These are phyloP conservation scores for Cairina moschata DNA, from an alignment of 2,113 vertebrate genomes.

Conservation along the genomic window DNA sequence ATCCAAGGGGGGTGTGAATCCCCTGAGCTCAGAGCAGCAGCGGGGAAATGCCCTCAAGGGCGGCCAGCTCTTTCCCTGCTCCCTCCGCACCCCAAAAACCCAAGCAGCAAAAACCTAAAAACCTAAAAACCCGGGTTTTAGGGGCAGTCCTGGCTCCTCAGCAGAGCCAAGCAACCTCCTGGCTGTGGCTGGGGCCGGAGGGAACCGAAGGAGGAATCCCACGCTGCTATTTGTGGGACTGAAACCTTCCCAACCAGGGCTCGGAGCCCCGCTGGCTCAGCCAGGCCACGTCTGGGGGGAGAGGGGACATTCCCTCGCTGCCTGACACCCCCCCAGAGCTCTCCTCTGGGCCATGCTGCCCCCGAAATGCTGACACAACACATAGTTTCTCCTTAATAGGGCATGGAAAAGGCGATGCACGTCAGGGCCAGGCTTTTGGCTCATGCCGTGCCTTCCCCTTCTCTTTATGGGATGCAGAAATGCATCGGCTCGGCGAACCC, in stretches of 20 bases:
- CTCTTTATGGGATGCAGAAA: background rate
- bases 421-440: background rate
- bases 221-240: background rate
- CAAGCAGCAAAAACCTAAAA: background rate
- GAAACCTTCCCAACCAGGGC: background rate
- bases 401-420: background rate
- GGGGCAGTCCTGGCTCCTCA: background rate
- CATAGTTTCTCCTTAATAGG: constrained; percentile 57
- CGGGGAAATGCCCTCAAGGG: rapidly evolving
- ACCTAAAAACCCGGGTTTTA: background rate
- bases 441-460: background rate
- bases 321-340: background rate
- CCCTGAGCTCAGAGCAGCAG: background rate
- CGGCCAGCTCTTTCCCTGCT: background rate
- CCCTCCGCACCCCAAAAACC: background rate
- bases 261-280: background rate
- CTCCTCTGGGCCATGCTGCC: background rate
- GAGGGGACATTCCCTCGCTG: constrained; percentile 1
- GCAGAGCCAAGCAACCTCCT: background rate
- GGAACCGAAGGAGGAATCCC: constrained; percentile 1
- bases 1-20: rapidly evolving
- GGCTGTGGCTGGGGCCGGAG: rapidly evolving
- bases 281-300: background rate
- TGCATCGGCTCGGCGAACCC: background rate
- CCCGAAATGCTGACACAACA: constrained; percentile 20